A percentile compares a stretch with the other conserved stretches of the same genome.
These are phyloP conservation scores for Macquaria australasica DNA, from an alignment of 2,113 vertebrate genomes.

Conservation along the genomic window DNA sequence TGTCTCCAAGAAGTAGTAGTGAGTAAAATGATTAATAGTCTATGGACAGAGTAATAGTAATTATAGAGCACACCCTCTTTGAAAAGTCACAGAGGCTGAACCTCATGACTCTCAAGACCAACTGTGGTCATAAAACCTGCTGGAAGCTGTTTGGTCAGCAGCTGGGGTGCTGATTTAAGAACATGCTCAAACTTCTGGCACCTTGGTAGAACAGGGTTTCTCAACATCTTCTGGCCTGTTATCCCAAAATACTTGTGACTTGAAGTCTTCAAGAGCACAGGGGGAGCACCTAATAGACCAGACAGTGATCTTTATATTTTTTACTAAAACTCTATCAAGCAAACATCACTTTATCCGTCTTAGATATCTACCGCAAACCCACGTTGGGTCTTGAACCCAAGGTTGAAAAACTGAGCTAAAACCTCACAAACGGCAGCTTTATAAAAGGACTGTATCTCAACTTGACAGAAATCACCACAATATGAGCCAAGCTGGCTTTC, in stretches of 20 bases:
- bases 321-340: not conserved
- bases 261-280: not conserved
- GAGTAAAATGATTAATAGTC: conserved; percentile 20
- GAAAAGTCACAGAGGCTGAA: conserved; percentile 1
- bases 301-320: not conserved
- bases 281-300: not conserved
- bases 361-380: not conserved
- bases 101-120: not conserved
- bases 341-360: not conserved
- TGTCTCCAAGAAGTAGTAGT: not conserved
- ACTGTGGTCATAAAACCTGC: not conserved
- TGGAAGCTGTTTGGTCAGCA: not conserved
- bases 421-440: conserved; percentile 1
- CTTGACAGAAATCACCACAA: not conserved
- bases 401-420: conserved; percentile 2
- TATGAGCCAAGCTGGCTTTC: not conserved
- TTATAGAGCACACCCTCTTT: conserved; percentile 6
- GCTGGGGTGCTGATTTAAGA: not conserved
- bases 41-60: conserved; percentile 38
- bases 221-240: not conserved
- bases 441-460: not conserved
- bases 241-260: not conserved
- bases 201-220: not conserved
- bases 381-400: not conserved
- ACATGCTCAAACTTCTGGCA: not conserved